Evolutionary conservation across 2,113 vertebrate species (phyloP).

Genomic region (Aldabrachelys gigantea): DNA sequence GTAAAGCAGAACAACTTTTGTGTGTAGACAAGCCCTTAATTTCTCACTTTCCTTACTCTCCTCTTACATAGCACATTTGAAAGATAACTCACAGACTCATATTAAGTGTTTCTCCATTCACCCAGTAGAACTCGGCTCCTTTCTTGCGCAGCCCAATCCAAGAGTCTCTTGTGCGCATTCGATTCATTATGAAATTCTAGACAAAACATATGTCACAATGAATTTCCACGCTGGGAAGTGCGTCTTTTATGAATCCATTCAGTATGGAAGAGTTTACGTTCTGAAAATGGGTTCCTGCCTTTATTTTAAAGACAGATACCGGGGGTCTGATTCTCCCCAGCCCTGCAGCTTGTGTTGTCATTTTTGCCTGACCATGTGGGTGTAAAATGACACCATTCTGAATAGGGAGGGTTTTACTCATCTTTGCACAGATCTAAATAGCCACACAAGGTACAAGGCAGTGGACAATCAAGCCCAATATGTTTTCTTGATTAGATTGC

Average conservation of each 20-base stretch:
- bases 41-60: background rate
- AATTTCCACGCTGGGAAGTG: background rate
- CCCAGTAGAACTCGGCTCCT: background rate
- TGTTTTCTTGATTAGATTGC: no score
- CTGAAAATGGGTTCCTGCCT: background rate
- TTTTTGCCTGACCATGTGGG: no score
- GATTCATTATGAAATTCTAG: background rate
- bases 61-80: background rate
- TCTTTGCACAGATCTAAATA: no score
- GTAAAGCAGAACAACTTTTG: background rate
- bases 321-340: background rate
- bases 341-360: background rate
- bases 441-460: no score
- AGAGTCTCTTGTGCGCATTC: background rate
- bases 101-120: background rate
- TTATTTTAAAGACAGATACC: background rate
- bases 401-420: no score
- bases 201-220: background rate
- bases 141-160: background rate
- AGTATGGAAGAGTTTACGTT: background rate
- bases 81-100: background rate
- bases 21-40: background rate
- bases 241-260: background rate
- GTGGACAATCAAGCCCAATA: no score
- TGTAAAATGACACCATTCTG: no score